These are phyloP conservation scores for Epinephelus lanceolatus DNA, from an alignment of 2,113 vertebrate genomes.

Conservation along the genomic window DNA sequence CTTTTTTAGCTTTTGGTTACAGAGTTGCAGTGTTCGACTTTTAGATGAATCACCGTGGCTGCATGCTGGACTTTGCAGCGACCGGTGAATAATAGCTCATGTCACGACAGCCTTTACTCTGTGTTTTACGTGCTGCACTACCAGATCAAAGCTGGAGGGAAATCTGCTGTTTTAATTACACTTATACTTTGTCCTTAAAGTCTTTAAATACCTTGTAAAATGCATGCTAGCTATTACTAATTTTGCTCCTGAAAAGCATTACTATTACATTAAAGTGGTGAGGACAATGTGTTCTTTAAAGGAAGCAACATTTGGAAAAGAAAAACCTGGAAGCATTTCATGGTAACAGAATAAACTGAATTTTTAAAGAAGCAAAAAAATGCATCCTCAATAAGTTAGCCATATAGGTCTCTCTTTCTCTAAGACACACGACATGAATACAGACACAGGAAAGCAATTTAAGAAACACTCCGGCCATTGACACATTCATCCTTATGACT, in stretches of 20 bases:
- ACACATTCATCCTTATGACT: constrained; percentile 39
- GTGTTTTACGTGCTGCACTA: too few species aligned
- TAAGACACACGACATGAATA: background rate
- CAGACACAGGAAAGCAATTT: constrained; percentile 28
- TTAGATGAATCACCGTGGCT: background rate
- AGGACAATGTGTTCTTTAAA: background rate
- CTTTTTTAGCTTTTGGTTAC: constrained; percentile 11
- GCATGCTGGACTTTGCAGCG: background rate
- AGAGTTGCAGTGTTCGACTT: constrained; percentile 27
- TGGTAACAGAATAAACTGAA: constrained; percentile 3
- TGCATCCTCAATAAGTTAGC: constrained; percentile 1
- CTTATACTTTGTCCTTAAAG: background rate
- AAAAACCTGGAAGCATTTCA: background rate
- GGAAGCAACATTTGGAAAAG: background rate
- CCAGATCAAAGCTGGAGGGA: background rate
- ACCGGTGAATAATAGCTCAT: background rate
- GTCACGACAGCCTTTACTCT: too few species aligned
- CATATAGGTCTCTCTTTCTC: background rate
- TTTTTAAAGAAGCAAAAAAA: too few species aligned
- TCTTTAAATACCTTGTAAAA: background rate
- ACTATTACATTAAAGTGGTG: background rate
- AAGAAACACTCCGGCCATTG: constrained; percentile 33
- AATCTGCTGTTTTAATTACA: constrained; percentile 7
- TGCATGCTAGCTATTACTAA: background rate
- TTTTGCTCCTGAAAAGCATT: background rate